Evolutionary conservation across 2,113 vertebrate genomes (phyloP).

Genomic region (Lepus americanus): DNA sequence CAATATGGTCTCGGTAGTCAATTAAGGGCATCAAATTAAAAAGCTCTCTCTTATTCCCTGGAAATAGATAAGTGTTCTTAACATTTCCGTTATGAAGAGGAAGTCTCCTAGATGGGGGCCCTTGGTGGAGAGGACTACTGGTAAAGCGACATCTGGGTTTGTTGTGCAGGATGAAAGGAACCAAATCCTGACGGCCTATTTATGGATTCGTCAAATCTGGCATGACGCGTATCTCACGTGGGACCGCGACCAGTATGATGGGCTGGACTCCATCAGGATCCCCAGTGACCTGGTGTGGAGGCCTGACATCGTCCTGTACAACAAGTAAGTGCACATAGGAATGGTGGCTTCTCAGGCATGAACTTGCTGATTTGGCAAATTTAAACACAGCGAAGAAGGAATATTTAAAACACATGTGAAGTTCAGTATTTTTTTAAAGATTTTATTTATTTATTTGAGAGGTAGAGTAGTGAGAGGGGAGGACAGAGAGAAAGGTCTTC

Average conservation of each 20-base stretch:
- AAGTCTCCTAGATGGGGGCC: neutral
- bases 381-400: neutral
- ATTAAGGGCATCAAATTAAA: neutral
- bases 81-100: neutral
- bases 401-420: neutral
- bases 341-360: neutral
- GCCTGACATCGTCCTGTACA: constrained; percentile 98
- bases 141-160: constrained; percentile 17
- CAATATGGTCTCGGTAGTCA: neutral
- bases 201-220: constrained; percentile 98
- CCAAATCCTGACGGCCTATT: constrained; percentile 96
- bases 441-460: too few relatives aligned
- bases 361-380: neutral
- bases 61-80: neutral
- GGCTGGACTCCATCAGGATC: constrained; percentile 97
- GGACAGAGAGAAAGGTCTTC: too few relatives aligned
- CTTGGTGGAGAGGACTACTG: neutral
- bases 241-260: constrained; percentile 96
- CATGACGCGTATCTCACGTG: constrained; percentile 95
- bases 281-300: constrained; percentile 97
- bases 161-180: constrained; percentile 95
- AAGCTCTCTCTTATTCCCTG: neutral
- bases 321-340: constrained; percentile 91
- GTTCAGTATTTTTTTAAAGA: neutral
- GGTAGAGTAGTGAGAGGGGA: too few relatives aligned